Conservation (phyloP, 2,797 vertebrate genomes). For the Sternotherus odoratus region DNA sequence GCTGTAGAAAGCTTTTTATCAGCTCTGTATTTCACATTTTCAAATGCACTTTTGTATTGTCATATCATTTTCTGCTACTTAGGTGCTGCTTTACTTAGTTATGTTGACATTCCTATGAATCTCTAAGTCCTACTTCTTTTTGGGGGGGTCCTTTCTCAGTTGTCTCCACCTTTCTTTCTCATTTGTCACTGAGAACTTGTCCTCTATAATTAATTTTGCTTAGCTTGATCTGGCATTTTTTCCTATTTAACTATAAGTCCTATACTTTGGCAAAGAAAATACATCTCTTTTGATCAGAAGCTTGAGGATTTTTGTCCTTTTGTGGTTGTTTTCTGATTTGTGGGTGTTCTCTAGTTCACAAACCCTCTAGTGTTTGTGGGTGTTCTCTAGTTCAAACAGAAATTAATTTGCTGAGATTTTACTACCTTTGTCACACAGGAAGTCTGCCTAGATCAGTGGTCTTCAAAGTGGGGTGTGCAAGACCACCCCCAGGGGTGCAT, state of each 20-base stretch:
- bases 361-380: no score
- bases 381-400: not conserved
- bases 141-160: not conserved
- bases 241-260: not conserved
- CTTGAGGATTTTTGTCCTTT: not conserved
- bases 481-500: no score
- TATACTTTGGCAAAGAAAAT: not conserved
- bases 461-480: no score
- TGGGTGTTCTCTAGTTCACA: not conserved
- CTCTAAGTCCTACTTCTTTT: not conserved
- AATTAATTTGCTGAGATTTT: not conserved
- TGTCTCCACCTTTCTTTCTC: not conserved
- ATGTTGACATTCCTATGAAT: not conserved
- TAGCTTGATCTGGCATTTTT: not conserved
- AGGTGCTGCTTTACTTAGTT: not conserved
- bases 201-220: not conserved
- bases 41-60: not conserved
- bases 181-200: not conserved
- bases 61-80: constrained; percentile 29
- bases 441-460: not conserved
- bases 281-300: not conserved
- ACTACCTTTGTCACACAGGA: not conserved
- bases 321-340: not conserved
- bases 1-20: constrained; percentile 12
- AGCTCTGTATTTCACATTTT: not conserved